Percentiles rank a stretch among this genome's conserved stretches.
These are phyloP conservation scores for Phymanthus crucifer DNA, from an alignment of 92 coral and sea anemone species.

Conservation along the genomic window DNA sequence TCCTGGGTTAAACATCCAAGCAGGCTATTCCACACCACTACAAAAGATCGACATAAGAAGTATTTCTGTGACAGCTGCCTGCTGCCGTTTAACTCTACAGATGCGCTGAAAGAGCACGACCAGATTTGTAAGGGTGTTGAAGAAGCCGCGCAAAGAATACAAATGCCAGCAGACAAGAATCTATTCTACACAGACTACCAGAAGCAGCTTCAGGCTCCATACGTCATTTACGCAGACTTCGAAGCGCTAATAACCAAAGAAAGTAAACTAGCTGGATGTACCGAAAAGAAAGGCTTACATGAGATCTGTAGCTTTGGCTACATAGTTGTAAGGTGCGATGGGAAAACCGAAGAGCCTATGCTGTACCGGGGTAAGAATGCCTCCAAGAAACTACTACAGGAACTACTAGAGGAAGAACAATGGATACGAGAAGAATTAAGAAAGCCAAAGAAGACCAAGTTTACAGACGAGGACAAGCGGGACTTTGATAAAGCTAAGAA, in stretches of 20 bases:
- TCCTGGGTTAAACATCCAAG: not conserved
- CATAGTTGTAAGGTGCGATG: not conserved
- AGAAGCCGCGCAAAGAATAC: not conserved
- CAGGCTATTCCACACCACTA: not conserved
- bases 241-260: not conserved
- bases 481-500: not conserved
- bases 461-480: not conserved
- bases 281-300: not conserved
- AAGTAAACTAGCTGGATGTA: not conserved
- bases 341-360: not conserved
- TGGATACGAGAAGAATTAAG: not conserved
- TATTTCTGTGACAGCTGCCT: not conserved
- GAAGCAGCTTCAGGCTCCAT: not conserved
- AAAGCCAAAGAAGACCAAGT: too few relatives aligned
- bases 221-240: conserved; percentile 12
- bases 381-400: not conserved
- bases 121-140: not conserved
- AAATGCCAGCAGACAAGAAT: not conserved
- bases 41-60: not conserved
- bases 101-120: not conserved
- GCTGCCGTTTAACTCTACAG: not conserved
- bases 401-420: not conserved
- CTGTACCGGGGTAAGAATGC: not conserved
- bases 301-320: not conserved
- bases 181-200: not conserved